Evolutionary conservation across 2,113 vertebrate species (phyloP).

Genomic region (Indicator indicator): DNA sequence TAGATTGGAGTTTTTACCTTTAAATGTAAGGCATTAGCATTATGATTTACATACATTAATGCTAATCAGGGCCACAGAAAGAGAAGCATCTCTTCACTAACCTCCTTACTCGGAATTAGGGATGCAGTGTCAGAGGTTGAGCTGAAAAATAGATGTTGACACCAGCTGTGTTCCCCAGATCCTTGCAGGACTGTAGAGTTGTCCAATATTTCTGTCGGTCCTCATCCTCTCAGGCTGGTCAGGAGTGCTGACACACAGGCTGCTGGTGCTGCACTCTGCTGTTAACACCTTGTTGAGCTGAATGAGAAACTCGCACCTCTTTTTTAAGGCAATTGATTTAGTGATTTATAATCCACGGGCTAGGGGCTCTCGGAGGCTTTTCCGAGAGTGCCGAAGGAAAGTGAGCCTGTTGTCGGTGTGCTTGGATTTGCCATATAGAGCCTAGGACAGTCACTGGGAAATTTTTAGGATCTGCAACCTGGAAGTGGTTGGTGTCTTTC

Average conservation of each 20-base stretch:
- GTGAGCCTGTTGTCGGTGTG: background rate
- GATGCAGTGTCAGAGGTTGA: background rate
- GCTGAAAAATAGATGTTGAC: background rate
- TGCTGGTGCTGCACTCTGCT: background rate
- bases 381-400: background rate
- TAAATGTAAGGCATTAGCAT: background rate
- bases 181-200: background rate
- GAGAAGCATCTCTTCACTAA: background rate
- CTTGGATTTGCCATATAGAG: background rate
- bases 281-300: constrained; percentile 24
- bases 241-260: background rate
- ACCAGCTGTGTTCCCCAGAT: background rate
- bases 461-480: background rate
- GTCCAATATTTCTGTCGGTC: background rate
- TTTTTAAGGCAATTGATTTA: constrained; percentile 20
- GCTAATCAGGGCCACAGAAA: background rate
- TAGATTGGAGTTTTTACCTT: background rate
- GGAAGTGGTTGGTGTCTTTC: background rate
- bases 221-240: background rate
- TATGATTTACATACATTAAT: constrained; percentile 14
- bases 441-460: background rate
- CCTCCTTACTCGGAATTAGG: background rate
- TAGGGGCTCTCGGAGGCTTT: background rate
- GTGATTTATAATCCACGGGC: background rate
- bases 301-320: constrained; percentile 12